Evolutionary conservation across 2,888 invertebrate species (phyloP).

Genomic region (Neelides folsomi): DNA sequence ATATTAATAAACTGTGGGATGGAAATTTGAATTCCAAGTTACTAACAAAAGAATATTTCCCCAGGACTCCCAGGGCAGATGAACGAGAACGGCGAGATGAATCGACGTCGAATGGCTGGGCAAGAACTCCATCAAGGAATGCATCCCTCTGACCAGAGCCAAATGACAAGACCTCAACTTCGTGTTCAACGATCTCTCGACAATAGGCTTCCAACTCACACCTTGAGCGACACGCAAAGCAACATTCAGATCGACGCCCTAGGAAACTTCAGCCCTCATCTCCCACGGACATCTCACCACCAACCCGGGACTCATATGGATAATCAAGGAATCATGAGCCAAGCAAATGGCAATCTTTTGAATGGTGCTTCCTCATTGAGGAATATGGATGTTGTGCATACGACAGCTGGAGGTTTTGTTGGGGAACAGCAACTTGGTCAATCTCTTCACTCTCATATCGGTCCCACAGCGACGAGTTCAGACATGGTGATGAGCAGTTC

Average conservation of each 20-base stretch:
- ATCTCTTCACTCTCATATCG: no score
- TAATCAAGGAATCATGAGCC: not conserved
- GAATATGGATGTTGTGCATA: no score
- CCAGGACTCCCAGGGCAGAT: constrained; percentile 23
- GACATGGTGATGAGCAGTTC: no score
- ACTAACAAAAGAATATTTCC: no score
- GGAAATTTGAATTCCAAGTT: no score
- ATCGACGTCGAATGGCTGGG: constrained; percentile 24
- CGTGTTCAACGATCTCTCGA: constrained; percentile 31
- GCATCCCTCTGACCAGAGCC: constrained; percentile 18
- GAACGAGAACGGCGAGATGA: constrained; percentile 22
- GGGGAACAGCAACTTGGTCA: no score
- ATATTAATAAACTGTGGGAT: no score
- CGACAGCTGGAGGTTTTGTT: no score
- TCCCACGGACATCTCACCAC: not conserved
- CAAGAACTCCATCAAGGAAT: constrained; percentile 18
- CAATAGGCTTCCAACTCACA: constrained; percentile 25
- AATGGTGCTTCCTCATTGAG: not conserved
- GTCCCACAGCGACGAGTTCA: no score
- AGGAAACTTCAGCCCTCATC: constrained; percentile 6
- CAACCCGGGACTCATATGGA: not conserved
- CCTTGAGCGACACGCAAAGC: not conserved
- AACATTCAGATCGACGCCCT: constrained; percentile 9
- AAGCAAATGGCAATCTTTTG: not conserved
- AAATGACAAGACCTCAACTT: constrained; percentile 28